These are phyloP conservation scores for Oreonectes daqikongensis DNA, from an alignment of 2,797 vertebrate genomes.

Conservation along the genomic window DNA sequence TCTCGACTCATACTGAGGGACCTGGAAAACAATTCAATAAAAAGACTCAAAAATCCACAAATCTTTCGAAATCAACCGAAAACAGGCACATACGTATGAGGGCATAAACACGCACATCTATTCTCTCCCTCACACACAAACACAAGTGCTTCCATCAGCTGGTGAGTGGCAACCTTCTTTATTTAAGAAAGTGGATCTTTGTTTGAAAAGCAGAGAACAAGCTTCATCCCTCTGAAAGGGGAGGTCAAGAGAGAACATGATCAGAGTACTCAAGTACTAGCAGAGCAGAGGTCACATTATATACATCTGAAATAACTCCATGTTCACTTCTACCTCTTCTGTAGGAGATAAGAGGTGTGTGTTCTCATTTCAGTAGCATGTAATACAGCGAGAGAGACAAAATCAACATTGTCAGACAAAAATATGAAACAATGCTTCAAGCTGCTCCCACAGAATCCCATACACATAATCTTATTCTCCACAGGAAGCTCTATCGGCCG, in stretches of 20 bases:
- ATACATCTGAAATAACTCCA: neutral
- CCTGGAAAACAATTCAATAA: conserved; percentile 68
- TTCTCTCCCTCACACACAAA: neutral
- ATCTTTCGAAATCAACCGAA: neutral
- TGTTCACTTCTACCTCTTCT: neutral
- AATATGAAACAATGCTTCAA: neutral
- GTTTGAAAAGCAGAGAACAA: neutral
- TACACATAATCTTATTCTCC: neutral
- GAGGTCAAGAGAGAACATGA: neutral
- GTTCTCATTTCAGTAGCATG: conserved; percentile 4
- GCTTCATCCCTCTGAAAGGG: neutral
- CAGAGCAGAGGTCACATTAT: neutral
- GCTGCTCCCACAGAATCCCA: neutral
- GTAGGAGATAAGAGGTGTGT: no score
- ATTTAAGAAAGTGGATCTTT: neutral
- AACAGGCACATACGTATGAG: neutral
- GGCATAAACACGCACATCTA: neutral
- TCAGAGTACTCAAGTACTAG: neutral
- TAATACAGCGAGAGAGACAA: neutral
- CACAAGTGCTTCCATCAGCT: neutral
- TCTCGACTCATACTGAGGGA: conserved; percentile 94
- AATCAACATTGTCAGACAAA: neutral
- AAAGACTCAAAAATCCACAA: conserved; percentile 17
- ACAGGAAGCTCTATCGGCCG: conserved; percentile 11
- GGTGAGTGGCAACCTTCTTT: neutral